Base-by-base conservation (phyloP, 2,113 vertebrate species). In the Podarcis muralis region DNA sequence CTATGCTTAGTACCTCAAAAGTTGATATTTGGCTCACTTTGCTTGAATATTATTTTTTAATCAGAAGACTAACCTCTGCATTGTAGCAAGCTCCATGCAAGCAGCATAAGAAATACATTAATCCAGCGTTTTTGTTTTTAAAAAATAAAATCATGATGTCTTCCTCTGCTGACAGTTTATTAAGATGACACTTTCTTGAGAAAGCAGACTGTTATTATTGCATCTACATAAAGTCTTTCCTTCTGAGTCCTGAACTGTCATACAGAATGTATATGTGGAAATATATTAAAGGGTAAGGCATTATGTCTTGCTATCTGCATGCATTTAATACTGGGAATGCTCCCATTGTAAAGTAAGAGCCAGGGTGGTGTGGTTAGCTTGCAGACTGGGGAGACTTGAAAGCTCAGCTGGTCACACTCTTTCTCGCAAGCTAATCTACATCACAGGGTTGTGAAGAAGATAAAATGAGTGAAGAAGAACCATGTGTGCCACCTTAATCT, bases 261-360 rank as follows among this genome's bases (percentile, higher is more conserved):
- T 57, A 35, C n/a, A 62, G 59, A 27, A 62, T 65, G 6, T 35
- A n/a, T 85, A 16, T 68, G 66, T 90, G 71, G 6, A 92, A 90
- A 91, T 32, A 3, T 22, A 7, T 81, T 76, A 91, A 84, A 86
- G 43, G 72, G 15, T 89, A 89, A 84, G 43, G 53, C 1, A 11
- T 22, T 0, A 8, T 25, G 91, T 84, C 90, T 94, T 75, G n/a
- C 32, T 72, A 62, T 77, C 37, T 71, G 1, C 25, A 43, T 32
- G 3, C 87, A 94, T 85, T 88, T 94, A 84, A 94, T 65, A 93
- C 48, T 69, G 88, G 16, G n/a, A 95, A 48, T 5, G 1, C 48
- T 89, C 92, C 92, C 89, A 48, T 32, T 59, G 3, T 1, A 83
- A 69, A 69, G 25, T 69, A 8, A 69, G 66, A 69, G 66, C 6